phyloP scores from a whole-genome alignment of 2,113 vertebrate species.

The Hippoglossus stenolepis region DNA sequence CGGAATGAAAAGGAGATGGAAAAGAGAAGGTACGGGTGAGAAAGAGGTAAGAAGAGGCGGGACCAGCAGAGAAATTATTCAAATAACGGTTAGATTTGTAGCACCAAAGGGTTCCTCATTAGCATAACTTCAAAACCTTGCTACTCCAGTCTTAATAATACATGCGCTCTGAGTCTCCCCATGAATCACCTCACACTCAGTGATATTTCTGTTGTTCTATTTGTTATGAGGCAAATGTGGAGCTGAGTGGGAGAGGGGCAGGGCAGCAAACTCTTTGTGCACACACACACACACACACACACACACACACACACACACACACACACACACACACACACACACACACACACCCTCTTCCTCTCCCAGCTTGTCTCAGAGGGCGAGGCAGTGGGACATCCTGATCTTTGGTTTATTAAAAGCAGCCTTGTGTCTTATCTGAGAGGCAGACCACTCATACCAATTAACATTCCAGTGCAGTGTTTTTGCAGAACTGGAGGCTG shows the following conservation, averaged over 20 bases:
- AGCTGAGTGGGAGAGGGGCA: slow-evolving; percentile 28
- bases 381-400: slow-evolving; percentile 49
- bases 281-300: slow-evolving; percentile 23
- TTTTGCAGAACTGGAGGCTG: slow-evolving; percentile 43
- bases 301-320: slow-evolving; percentile 18
- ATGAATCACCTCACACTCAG: slow-evolving; percentile 50
- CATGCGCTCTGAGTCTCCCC: slow-evolving; percentile 56
- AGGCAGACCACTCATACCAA: slow-evolving; percentile 68
- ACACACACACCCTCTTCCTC: slow-evolving; percentile 5
- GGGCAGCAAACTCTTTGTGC: slow-evolving; percentile 4
- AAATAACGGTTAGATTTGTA: slow-evolving; percentile 68
- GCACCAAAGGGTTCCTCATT: slow-evolving; percentile 62
- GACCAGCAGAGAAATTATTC: slow-evolving; percentile 55
- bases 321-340: slow-evolving; percentile 7
- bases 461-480: slow-evolving; percentile 76
- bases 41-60: slow-evolving; percentile 22
- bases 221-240: slow-evolving; percentile 53
- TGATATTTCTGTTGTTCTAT: slow-evolving; percentile 50
- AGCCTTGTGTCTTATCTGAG: slow-evolving; percentile 69
- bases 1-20: slow-evolving; percentile 23
- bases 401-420: slow-evolving; percentile 67
- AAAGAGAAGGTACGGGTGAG: background rate
- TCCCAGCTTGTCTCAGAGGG: background rate
- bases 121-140: slow-evolving; percentile 72
- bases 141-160: slow-evolving; percentile 66